A percentile compares a stretch with the other conserved stretches of the same genome.
phyloP scores from a whole-genome alignment of 2,797 vertebrate species.

The Apodemus agrarius region DNA sequence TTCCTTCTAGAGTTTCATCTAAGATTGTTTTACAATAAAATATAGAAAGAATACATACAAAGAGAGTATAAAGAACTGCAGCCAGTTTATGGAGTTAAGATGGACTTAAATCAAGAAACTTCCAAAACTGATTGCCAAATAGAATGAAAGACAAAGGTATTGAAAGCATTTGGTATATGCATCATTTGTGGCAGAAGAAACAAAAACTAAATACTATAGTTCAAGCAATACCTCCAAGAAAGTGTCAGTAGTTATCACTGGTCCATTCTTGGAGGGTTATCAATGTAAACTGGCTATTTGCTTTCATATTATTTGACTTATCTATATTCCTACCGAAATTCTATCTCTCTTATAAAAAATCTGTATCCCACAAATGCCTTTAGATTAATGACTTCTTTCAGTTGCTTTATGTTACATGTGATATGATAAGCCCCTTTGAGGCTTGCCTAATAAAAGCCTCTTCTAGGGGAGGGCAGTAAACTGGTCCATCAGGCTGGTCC shows the following conservation, averaged over 20 bases:
- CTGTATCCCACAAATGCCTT: not conserved
- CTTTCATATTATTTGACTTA: not conserved
- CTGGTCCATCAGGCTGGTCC: not conserved
- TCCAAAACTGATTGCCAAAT: not conserved
- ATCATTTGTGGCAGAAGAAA: not conserved
- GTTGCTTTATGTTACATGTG: not conserved
- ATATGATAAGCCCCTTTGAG: not conserved
- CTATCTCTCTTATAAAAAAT: not conserved
- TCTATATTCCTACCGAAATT: not conserved
- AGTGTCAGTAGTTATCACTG: not conserved
- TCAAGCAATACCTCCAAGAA: not conserved
- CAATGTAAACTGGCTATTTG: not conserved
- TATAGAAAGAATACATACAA: not conserved
- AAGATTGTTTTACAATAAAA: not conserved
- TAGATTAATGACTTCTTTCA: not conserved
- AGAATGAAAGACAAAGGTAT: not conserved
- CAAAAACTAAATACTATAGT: not conserved
- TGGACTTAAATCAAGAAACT: not conserved
- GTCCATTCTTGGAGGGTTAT: not conserved
- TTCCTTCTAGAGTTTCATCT: not conserved
- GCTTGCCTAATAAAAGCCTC: not conserved
- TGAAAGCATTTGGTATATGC: not conserved
- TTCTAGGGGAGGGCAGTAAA: not conserved
- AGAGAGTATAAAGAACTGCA: not conserved
- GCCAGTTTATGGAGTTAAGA: not conserved